Evolutionary conservation across 1,140 invertebrate species (phyloP), one percentile per base, ranked within the genome.

Genomic region (Apocrypta bakeri): DNA sequence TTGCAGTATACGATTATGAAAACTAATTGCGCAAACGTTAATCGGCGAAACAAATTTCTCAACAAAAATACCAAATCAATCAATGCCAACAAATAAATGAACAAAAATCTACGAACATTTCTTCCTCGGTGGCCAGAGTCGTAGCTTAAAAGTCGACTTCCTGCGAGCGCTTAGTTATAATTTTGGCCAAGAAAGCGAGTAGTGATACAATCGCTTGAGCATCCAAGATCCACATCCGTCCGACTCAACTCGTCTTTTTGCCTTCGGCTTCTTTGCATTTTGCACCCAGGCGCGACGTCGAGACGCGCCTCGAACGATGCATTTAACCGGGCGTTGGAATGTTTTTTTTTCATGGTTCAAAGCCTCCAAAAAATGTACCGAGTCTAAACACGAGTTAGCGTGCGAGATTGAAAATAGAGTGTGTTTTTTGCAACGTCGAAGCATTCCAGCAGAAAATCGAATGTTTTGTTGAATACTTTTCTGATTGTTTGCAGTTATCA

Each of bases 201-300:
- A 12, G 42, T 73, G 78, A 80, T 73, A 80, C 78, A 73, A 80
- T 80, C 78, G 78, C 40, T 21, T 69, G 42, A 48, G 74, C 3
- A 24, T 33, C 4, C 1, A 1, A 25, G 6, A 24, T 1, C n/a
- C 31, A 21, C 33, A n/a, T 12, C 12, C 9, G 56, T 63, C 74
- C 21, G 29, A 27, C 27, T 61, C 27, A n/a, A 0, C n/a, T 9
- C 9, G 48, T 27, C 56, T 56, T 33, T 12, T 79, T 42, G 42
- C 56, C 27, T 40, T 69, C 40, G 66, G 31, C 33, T 61, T 79
- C 77, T 79, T 79, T 79, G 66, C 66, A 48, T 79, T 79, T 69
- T 12, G 40, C 33, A 25, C 17, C n/a, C n/a, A n/a, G n/a, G n/a
- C n/a, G n/a, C 61, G 75, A 42, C 33, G 48, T 2, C 31, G 21